Evolutionary conservation across 2,797 vertebrate genomes (phyloP).

Genomic region (Anolis apletophallus): DNA sequence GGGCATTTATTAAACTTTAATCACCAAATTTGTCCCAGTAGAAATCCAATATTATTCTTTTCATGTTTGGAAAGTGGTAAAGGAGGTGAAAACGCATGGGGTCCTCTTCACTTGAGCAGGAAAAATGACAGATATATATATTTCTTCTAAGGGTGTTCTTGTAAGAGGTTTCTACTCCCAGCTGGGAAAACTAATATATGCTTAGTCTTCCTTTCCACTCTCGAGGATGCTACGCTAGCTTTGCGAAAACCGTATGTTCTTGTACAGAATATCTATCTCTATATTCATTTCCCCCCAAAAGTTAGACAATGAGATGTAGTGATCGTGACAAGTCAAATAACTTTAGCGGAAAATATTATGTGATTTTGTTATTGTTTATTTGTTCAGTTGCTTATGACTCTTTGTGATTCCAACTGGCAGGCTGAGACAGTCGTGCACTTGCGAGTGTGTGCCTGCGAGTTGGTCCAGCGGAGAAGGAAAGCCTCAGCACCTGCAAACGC

Average conservation of each 20-base stretch:
- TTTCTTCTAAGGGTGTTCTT: background rate
- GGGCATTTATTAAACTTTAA: rapidly evolving
- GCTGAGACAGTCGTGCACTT: too few relatives aligned
- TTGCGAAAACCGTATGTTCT: conserved; percentile 53
- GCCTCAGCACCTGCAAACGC: too few relatives aligned
- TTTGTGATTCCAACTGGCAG: too few relatives aligned
- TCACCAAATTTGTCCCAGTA: background rate
- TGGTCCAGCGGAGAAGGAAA: too few relatives aligned
- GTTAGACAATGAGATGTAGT: too few relatives aligned
- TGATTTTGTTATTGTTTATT: too few relatives aligned
- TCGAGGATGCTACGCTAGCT: conserved; percentile 36
- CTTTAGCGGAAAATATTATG: too few relatives aligned
- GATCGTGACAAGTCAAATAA: too few relatives aligned
- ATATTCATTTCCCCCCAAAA: conserved; percentile 27
- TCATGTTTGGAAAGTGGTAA: background rate
- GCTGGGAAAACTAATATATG: too few relatives aligned
- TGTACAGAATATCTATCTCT: conserved; percentile 49
- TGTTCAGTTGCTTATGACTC: too few relatives aligned
- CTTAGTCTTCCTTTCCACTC: background rate
- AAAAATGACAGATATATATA: background rate
- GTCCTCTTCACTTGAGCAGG: background rate
- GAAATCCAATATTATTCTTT: background rate
- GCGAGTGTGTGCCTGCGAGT: too few relatives aligned
- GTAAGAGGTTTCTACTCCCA: background rate
- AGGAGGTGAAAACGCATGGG: background rate